These are phyloP conservation scores for Phoxinus phoxinus DNA, from an alignment of 2,113 vertebrate genomes.

Conservation along the genomic window DNA sequence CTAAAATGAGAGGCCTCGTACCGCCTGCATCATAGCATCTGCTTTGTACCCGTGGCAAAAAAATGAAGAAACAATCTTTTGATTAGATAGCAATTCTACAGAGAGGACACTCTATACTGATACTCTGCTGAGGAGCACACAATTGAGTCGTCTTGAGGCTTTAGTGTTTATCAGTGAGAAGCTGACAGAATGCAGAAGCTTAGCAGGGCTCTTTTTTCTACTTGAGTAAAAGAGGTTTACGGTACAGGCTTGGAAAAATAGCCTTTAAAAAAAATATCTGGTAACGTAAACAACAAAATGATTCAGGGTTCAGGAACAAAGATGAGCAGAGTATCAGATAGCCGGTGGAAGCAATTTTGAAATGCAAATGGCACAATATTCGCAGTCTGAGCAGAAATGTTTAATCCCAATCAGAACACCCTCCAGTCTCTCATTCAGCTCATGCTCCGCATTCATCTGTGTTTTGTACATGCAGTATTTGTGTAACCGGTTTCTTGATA, in stretches of 20 bases:
- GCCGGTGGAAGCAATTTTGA: neutral
- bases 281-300: neutral
- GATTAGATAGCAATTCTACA: neutral
- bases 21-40: neutral
- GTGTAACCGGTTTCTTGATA: neutral
- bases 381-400: neutral
- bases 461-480: neutral
- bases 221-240: constrained; percentile 8
- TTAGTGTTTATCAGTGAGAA: neutral
- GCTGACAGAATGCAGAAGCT: neutral
- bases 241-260: neutral
- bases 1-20: neutral
- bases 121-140: neutral
- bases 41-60: neutral
- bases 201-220: neutral
- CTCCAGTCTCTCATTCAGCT: constrained; percentile 1
- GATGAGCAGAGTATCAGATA: neutral
- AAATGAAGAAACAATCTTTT: neutral
- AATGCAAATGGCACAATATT: constrained; percentile 17
- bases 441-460: neutral
- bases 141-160: neutral
- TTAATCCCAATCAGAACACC: neutral
- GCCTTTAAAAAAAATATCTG: neutral
- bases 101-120: neutral
- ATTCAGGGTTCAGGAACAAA: neutral